phyloP scores from a whole-genome alignment of 64 coral and sea anemone genomes.

The Montipora foliosa region DNA sequence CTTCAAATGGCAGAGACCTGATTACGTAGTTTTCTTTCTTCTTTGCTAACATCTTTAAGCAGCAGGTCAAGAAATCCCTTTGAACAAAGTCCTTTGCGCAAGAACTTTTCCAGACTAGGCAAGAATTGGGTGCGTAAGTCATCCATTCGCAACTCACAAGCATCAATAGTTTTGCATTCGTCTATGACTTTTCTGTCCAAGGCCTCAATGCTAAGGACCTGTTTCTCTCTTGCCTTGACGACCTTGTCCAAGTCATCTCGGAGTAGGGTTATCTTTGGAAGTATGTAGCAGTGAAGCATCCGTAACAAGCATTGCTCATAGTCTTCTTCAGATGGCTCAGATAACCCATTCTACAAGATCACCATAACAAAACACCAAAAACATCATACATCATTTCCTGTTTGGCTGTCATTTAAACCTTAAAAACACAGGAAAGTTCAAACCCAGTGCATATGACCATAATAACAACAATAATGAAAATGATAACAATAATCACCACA shows the following conservation, averaged over 20 bases:
- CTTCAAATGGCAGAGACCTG: slow-evolving; percentile 10
- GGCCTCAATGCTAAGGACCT: slow-evolving; percentile 52
- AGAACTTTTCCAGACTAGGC: slow-evolving; percentile 62
- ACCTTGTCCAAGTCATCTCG: slow-evolving; percentile 79
- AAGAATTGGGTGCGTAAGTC: slow-evolving; percentile 69
- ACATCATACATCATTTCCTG: neutral
- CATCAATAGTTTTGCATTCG: slow-evolving; percentile 69
- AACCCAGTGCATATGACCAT: too few species aligned
- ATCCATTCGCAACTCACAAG: slow-evolving; percentile 64
- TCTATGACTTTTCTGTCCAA: slow-evolving; percentile 70
- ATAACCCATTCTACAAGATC: slow-evolving; percentile 1
- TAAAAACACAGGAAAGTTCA: too few species aligned
- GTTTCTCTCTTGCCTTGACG: slow-evolving; percentile 62
- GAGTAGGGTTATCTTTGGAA: slow-evolving; percentile 87
- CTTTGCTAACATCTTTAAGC: slow-evolving; percentile 67
- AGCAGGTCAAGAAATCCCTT: slow-evolving; percentile 73
- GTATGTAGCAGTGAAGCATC: slow-evolving; percentile 96
- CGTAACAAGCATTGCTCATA: slow-evolving; percentile 78
- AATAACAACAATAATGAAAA: too few species aligned
- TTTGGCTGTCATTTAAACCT: too few species aligned
- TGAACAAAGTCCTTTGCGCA: slow-evolving; percentile 52
- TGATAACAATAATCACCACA: too few species aligned
- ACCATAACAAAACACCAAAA: neutral
- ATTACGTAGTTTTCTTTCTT: slow-evolving; percentile 67
- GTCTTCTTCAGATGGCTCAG: slow-evolving; percentile 66